A percentile compares a stretch with the other conserved stretches of the same genome.
phyloP scores from a whole-genome alignment of 1,140 invertebrate species.

The Pectinophora gossypiella region DNA sequence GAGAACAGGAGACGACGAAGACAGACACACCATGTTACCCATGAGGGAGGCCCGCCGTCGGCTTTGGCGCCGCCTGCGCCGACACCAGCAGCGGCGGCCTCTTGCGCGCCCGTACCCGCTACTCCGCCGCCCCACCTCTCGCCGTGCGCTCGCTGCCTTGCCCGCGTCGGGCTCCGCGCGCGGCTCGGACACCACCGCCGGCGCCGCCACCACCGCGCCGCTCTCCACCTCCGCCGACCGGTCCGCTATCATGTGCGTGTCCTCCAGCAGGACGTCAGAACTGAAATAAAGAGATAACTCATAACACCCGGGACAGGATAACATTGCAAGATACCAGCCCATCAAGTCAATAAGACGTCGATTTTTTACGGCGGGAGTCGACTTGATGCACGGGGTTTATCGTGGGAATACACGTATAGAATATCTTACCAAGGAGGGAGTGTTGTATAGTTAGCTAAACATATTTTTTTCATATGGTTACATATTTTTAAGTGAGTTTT shows the following conservation, averaged over 20 bases:
- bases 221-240: constrained; percentile 40
- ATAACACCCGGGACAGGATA: too few relatives aligned
- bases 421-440: too few relatives aligned
- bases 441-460: too few relatives aligned
- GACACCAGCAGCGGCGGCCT: constrained; percentile 58
- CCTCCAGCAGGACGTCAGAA: too few relatives aligned
- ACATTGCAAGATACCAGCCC: too few relatives aligned
- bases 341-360: too few relatives aligned
- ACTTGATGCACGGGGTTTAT: too few relatives aligned
- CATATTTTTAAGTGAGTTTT: too few relatives aligned
- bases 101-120: constrained; percentile 57
- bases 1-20: constrained; percentile 50
- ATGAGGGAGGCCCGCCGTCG: constrained; percentile 58
- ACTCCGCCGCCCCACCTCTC: constrained; percentile 47
- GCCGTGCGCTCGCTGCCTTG: constrained; percentile 15
- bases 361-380: too few relatives aligned
- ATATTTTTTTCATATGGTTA: too few relatives aligned
- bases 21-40: constrained; percentile 71
- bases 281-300: too few relatives aligned
- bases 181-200: constrained; percentile 13
- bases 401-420: too few relatives aligned
- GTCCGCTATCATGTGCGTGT: constrained; percentile 55
- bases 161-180: constrained; percentile 15
- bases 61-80: constrained; percentile 57
- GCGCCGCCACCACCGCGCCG: constrained; percentile 16